phyloP scores from a whole-genome alignment of 2,113 vertebrate genomes.

The Grus americana region DNA sequence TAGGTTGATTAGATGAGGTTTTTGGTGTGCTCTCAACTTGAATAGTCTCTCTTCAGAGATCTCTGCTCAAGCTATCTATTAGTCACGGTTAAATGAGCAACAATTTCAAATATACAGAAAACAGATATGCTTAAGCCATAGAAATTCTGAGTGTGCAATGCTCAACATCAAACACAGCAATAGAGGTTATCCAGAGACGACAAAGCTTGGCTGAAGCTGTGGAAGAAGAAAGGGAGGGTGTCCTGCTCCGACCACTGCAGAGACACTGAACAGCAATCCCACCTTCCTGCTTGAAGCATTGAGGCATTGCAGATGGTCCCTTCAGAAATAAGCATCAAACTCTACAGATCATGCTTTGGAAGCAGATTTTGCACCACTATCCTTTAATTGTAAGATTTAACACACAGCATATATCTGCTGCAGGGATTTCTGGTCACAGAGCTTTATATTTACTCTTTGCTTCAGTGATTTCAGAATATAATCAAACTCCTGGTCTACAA shows the following conservation, averaged over 20 bases:
- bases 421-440: constrained; percentile 55
- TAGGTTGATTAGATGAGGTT: neutral
- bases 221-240: neutral
- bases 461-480: constrained; percentile 42
- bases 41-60: neutral
- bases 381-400: neutral
- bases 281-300: neutral
- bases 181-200: neutral
- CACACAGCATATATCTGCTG: neutral
- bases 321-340: neutral
- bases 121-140: neutral
- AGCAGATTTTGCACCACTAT: neutral
- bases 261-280: neutral
- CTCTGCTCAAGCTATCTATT: neutral
- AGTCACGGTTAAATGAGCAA: constrained; percentile 25
- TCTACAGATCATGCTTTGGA: neutral
- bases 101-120: neutral
- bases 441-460: constrained; percentile 62
- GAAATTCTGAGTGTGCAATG: neutral
- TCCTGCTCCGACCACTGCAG: neutral
- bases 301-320: neutral
- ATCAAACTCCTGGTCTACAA: constrained; percentile 19
- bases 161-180: neutral
- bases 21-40: neutral
- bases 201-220: neutral